Evolutionary conservation across 2,888 invertebrate species (phyloP).

Genomic region (Microctonus brassicae): DNA sequence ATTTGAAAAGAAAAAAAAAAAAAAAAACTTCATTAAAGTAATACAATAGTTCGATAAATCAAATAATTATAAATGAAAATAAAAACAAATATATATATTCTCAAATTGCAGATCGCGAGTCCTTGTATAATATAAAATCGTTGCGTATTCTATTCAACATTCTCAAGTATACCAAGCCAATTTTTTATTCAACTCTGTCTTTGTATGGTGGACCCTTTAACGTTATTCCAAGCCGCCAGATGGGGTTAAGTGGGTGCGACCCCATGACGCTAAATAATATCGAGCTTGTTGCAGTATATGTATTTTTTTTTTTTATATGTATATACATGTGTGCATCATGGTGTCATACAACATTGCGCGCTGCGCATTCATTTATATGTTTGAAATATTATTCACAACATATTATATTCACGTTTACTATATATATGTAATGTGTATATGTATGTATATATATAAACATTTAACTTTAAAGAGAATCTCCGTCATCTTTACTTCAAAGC

Average conservation of each 20-base stretch:
- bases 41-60: background rate
- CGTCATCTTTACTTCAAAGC: constrained; percentile 5
- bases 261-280: constrained; percentile 67
- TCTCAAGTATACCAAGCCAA: constrained; percentile 60
- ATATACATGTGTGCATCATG: constrained; percentile 40
- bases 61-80: background rate
- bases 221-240: constrained; percentile 47
- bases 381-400: constrained; percentile 45
- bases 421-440: background rate
- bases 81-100: background rate
- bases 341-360: constrained; percentile 40
- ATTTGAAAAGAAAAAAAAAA: background rate
- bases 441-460: no score
- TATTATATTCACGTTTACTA: constrained; percentile 37
- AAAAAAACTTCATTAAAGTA: no score
- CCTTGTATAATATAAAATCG: no score
- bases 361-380: constrained; percentile 20
- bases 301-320: constrained; percentile 58
- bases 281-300: constrained; percentile 55
- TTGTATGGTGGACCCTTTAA: constrained; percentile 48
- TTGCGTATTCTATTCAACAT: constrained; percentile 12
- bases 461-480: constrained; percentile 2
- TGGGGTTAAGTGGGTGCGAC: constrained; percentile 68
- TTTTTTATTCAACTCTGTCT: constrained; percentile 66
- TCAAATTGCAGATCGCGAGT: no score